phyloP scores from a whole-genome alignment of 2,113 vertebrate species.

The Ochotona curzoniae region DNA sequence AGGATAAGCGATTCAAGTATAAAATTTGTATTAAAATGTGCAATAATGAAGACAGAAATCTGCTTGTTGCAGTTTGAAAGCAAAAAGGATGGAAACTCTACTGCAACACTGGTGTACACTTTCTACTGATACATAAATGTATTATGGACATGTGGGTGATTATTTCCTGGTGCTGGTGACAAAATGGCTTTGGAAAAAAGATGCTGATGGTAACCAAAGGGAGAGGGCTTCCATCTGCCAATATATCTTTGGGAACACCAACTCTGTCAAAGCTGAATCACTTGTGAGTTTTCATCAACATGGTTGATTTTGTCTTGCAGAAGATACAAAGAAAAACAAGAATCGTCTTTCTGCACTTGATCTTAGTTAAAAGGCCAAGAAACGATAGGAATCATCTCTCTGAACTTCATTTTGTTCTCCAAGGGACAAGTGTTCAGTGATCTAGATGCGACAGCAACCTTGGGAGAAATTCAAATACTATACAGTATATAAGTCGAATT shows the following conservation, averaged over 20 bases:
- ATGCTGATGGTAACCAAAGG: too few relatives aligned
- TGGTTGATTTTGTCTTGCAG: conserved; percentile 41
- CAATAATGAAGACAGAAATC: not conserved
- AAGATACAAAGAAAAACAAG: not conserved
- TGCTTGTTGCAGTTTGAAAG: not conserved
- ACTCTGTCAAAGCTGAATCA: not conserved
- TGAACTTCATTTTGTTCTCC: conserved; percentile 39
- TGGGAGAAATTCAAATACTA: conserved; percentile 36
- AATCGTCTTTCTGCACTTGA: conserved; percentile 41
- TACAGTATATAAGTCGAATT: conserved; percentile 12
- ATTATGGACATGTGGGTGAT: not conserved
- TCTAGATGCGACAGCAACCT: not conserved
- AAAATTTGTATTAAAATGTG: not conserved
- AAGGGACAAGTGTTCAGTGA: conserved; percentile 17
- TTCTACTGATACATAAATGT: not conserved
- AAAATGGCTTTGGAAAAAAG: not conserved
- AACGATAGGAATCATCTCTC: not conserved
- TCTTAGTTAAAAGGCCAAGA: not conserved
- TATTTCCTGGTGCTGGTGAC: not conserved
- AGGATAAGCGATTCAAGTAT: not conserved
- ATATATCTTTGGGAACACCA: not conserved
- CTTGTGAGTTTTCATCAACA: not conserved
- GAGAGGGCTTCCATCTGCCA: not conserved
- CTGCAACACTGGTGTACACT: not conserved
- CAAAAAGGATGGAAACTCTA: not conserved